phyloP scores from a whole-genome alignment of 2,113 vertebrate species.

The Neofelis nebulosa region DNA sequence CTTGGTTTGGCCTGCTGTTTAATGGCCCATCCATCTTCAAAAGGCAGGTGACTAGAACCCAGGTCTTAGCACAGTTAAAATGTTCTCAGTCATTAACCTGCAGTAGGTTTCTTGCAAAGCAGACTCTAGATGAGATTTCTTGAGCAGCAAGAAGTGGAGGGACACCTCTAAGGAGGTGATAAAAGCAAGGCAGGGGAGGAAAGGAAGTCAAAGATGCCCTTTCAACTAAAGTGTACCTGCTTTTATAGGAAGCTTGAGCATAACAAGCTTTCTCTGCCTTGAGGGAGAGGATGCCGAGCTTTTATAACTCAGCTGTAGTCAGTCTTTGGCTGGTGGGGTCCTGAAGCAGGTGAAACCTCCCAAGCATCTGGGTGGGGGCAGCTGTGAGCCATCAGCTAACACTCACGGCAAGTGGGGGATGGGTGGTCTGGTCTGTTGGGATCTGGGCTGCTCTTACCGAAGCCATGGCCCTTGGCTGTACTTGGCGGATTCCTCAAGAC shows the following conservation, averaged over 20 bases:
- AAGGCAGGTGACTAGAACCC: not conserved
- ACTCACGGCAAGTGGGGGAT: not conserved
- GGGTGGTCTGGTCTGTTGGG: not conserved
- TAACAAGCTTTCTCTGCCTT: not conserved
- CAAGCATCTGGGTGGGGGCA: not conserved
- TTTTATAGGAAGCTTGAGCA: not conserved
- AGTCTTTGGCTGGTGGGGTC: not conserved
- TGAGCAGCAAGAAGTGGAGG: not conserved
- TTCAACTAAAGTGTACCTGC: not conserved
- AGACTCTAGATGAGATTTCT: not conserved
- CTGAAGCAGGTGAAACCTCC: not conserved
- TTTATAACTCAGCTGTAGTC: not conserved
- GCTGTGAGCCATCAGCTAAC: not conserved
- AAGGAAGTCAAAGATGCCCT: not conserved
- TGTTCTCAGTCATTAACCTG: not conserved
- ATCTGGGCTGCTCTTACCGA: not conserved
- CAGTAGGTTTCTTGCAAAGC: not conserved
- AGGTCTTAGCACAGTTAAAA: not conserved
- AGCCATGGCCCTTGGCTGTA: not conserved
- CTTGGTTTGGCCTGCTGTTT: not conserved
- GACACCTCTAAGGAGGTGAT: not conserved
- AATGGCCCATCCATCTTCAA: not conserved
- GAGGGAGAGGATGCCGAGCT: not conserved
- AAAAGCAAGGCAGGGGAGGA: not conserved
- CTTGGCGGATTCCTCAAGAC: not conserved